Evolutionary conservation across 2,888 invertebrate species (phyloP), one percentile per base, ranked within the genome.

Genomic region (Parapristionchus giblindavisi): DNA sequence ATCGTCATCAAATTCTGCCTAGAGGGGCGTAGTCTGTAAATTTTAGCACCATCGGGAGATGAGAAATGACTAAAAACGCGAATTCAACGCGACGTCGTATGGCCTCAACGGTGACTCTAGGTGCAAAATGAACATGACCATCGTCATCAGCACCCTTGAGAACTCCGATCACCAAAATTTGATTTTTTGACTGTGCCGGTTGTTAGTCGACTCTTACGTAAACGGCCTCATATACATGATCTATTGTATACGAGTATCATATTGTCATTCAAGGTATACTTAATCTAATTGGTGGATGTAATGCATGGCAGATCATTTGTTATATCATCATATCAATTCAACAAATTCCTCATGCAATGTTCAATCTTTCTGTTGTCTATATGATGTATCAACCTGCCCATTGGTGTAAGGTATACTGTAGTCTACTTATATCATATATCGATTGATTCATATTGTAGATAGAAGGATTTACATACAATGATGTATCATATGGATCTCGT

Each of bases 341-440:
- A 68, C 86, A 84, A 80, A 82, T 88, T 58, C 88, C 88, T 17
- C 88, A 88, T 66, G 88, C 88, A 24, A 88, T 88, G 88, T 86
- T 87, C 81, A 87, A 86, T 79, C 77, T 84, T 2, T 80, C 80
- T 3, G 85, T 87, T 51, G 85, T 88, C 36, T 88, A 88, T 80
- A 87, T 88, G 84, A 88, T 87, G 82, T 85, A 85, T 77, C 82
- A 84, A 71, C 88, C 88, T 34, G 87, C 87, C 75, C 87, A 87
- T 80, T 85, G 86, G 84, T 88, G 87, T 77, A 81, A 83, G 75
- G 81, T 82, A 52, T 27, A 38, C 8, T 17, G 24, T 17, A 48
- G 38, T 24, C n/a, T 11, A 58, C 60, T n/a, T 71, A 4, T 40
- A 72, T 24, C 17, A 8, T 51, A 14, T 11, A 52, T 3, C 14